Evolutionary conservation across 2,797 vertebrate species (phyloP), one percentile per base, ranked within the genome.

Genomic region (Brachyalestes nurse): DNA sequence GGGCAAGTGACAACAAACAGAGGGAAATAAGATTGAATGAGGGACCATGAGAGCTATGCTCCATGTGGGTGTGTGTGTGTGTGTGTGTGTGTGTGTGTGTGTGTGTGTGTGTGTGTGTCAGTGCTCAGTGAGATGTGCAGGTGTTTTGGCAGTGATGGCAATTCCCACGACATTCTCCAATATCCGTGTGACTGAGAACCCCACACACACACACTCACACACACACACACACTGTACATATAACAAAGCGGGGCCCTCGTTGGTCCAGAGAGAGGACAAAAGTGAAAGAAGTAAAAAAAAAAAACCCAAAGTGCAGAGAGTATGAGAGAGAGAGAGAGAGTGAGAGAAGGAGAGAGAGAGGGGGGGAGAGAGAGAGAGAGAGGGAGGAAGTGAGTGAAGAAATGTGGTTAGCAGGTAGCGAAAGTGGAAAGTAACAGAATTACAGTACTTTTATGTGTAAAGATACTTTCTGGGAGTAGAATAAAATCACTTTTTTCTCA

Each of bases 161-260:
- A 64, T 87, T 90, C 88, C 83, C 83, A 82, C 89, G 86, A 81
- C 79, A 72, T 72, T 78, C 64, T 74, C 61, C 64, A 89, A 90
- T 87, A 91, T 90, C 86, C 80, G 84, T 85, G 87, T 88, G 91
- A 91, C 91, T 92, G 86, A 92, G 90, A 92, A 87, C 87, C 88
- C 84, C 84, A 86, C 84, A 85, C 57, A 34, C 57, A 58, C 57
- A 58, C 57, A 70, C 55, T 25, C 58, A 23, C 58, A 60, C 58
- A 58, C 58, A 61, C 23, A 80, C 49, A 21, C 57, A 34, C 72
- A 72, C 53, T 79, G 80, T 87, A 78, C 83, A 84, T 86, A 71
- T 72, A 38, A 65, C 62, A 83, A 72, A 86, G 88, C 86, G 25
- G 78, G 86, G 86, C 88, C 89, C 88, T 85, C 87, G 85, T 25